Base-by-base conservation (phyloP, 2,113 vertebrate species). In the Crotalus tigris region DNA sequence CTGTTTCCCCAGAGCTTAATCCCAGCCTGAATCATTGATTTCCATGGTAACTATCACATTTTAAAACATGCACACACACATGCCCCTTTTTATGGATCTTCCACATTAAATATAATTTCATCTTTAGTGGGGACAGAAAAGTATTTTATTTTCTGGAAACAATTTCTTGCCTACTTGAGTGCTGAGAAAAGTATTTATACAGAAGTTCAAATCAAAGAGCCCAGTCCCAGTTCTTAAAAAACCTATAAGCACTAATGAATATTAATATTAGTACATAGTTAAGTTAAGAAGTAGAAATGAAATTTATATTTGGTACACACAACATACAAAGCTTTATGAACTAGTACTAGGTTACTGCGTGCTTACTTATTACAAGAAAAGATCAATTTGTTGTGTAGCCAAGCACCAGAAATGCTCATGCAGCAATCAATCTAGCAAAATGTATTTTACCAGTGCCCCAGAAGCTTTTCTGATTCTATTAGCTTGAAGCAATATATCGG, bases 401-500 rank as follows among this genome's bases (percentile, higher is more conserved):
- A 81, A 90, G 46, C n/a, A 53, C 88, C n/a, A 90, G 46, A 61
- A 90, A 93, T 90, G n/a, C 23, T 87, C 81, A 53, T 64, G 89
- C 44, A 87, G n/a, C 23, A 17, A 51, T 90, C 75, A 86, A 54
- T 93, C 81, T 87, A 64, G 57, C 49, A 87, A 90, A 90, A 93
- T 87, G 53, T 51, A 90, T 93, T 87, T 46, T 29, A 54, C 54
- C 57, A 90, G 39, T 64, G 89, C n/a, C 89, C 39, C 64, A 93
- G 90, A 90, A 90, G 57, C 57, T 86, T 87, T 87, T 64, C 57
- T 54, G 75, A 87, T 93, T 87, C 89, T 86, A 21, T 87, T 86
- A 29, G 89, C 89, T 86, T 44, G 92, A 90, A 93, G 89, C 90
- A 81, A 88, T 53, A 58, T 61, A 93, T 88, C 81, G 87, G 53